These are phyloP conservation scores for Mormoops blainvillei DNA, from an alignment of 2,113 vertebrate species.

Conservation along the genomic window DNA sequence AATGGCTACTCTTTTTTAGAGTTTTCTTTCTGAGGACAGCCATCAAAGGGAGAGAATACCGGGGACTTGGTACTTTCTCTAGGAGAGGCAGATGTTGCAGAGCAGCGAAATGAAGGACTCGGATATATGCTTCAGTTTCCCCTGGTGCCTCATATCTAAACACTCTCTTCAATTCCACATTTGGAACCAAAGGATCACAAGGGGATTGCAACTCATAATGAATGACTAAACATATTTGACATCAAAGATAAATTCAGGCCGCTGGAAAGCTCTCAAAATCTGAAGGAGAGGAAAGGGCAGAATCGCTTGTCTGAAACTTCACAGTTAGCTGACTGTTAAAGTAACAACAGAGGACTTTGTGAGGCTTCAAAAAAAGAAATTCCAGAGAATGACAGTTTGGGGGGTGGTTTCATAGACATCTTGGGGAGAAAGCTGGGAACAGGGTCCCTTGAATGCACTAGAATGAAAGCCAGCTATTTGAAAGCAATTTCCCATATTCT, in stretches of 20 bases:
- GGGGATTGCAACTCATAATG: not conserved
- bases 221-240: not conserved
- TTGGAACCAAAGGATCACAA: slow-evolving; percentile 2
- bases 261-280: not conserved
- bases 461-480: not conserved
- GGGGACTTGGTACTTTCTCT: not conserved
- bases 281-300: not conserved
- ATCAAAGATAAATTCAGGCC: slow-evolving; percentile 4
- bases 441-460: not conserved
- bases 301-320: not conserved
- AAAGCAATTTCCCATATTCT: not conserved
- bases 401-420: not conserved
- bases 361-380: not conserved
- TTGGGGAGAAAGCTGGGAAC: not conserved
- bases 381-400: not conserved
- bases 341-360: slow-evolving; percentile 41
- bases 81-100: slow-evolving; percentile 4
- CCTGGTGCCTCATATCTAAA: slow-evolving; percentile 38
- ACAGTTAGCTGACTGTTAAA: slow-evolving; percentile 15
- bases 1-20: not conserved
- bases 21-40: not conserved
- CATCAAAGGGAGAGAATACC: not conserved
- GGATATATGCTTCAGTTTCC: not conserved
- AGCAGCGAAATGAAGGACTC: not conserved
- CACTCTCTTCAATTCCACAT: not conserved